Evolutionary conservation across 2,888 invertebrate species (phyloP).

Genomic region (Glaucopsyche alexis): DNA sequence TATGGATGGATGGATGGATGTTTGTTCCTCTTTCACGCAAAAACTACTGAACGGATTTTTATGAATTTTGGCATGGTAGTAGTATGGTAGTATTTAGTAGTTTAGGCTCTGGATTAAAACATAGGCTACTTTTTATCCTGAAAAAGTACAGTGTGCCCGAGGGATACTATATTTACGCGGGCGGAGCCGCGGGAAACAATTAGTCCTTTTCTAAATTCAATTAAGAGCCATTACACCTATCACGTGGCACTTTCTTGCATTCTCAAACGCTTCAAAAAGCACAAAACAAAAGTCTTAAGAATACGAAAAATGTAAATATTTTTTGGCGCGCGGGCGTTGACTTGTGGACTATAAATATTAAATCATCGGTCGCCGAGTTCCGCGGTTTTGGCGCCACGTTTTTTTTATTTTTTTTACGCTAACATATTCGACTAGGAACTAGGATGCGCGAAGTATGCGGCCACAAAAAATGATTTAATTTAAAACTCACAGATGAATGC

Average conservation of each 20-base stretch:
- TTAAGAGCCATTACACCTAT: not conserved
- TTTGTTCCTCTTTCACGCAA: no score
- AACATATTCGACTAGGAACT: slow-evolving; percentile 52
- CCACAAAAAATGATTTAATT: slow-evolving; percentile 39
- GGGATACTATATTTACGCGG: no score
- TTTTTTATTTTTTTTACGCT: slow-evolving; percentile 45
- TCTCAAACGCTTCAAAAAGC: not conserved
- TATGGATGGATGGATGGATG: no score
- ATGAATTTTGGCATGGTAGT: no score
- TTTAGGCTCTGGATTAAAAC: no score
- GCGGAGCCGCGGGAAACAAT: no score
- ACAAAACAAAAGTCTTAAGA: not conserved
- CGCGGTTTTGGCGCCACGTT: slow-evolving; percentile 61
- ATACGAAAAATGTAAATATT: slow-evolving; percentile 26
- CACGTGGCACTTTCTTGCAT: not conserved
- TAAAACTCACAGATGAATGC: slow-evolving; percentile 37
- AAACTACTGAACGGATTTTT: no score
- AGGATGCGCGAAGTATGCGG: slow-evolving; percentile 38
- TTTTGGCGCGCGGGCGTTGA: slow-evolving; percentile 56
- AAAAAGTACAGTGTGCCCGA: no score
- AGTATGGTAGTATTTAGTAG: no score
- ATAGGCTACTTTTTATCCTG: no score
- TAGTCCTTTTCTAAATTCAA: not conserved
- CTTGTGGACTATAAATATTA: slow-evolving; percentile 49
- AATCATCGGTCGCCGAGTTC: slow-evolving; percentile 48